Base-by-base conservation (phyloP, 2,888 invertebrate species). In the Macrostomum cliftonense region DNA sequence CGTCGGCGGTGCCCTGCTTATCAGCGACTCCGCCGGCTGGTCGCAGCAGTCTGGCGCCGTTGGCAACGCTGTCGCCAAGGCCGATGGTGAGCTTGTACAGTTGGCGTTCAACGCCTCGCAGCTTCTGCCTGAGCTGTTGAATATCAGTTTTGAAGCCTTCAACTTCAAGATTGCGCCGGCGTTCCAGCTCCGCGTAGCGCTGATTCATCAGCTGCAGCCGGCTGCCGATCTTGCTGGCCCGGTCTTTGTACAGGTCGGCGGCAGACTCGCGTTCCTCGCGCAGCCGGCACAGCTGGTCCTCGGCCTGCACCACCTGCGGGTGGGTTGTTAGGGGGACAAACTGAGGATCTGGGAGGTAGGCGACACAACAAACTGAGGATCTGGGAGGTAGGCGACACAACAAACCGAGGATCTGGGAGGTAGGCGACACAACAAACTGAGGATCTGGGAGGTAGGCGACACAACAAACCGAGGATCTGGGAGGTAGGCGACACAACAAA, bases 111-210 rank as follows among this genome's bases (percentile, higher is more conserved):
- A 71, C 60, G 49, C 65, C 64, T 54, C 67, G 67, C 39, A 72
- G 56, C 42, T 67, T 57, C 16, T 60, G 58, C 50, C 68, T 53
- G 43, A 72, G 61, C 49, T 65, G 61, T 51, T 64, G 66, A 11
- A 72, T 68, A 55, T 72, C 71, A 39, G 62, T 71, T 54, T 65
- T 65, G 56, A 71, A 72, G 1, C 72, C 72, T 54, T 72, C 70
- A 11, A 69, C 66, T 54, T 72, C 72, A 11, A 71, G 59, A 46
- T 66, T 65, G 38, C 70, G 59, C 37, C 72, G 55, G 16, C 61
- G 55, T 53, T 72, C 72, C 46, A 72, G 53, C 36, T 70, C 70
- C 50, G 65, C 60, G 51, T 70, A 71, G 13, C 70, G 54, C 36
- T 60, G 57, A 50, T 67, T 71, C 63, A 71, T 65, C 48, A 67